Percentiles rank a stretch among this genome's conserved stretches.
Evolutionary conservation across 2,113 vertebrate species (phyloP).

Genomic region (Sakesphorus luctuosus): DNA sequence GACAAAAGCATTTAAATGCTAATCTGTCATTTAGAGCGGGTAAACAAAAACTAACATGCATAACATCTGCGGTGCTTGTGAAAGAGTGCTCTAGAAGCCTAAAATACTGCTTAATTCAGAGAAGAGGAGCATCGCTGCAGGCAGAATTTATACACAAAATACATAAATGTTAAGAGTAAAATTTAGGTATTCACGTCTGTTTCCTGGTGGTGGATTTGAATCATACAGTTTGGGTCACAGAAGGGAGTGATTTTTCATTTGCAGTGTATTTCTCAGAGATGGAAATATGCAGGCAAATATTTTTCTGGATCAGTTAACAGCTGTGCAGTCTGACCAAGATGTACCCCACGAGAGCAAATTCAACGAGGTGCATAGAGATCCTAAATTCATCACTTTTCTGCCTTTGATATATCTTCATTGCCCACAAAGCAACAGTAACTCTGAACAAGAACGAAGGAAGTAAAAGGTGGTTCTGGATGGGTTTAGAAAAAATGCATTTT

Average conservation of each 20-base stretch:
- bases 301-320: neutral
- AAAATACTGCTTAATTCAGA: slow-evolving; percentile 22
- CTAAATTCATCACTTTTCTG: neutral
- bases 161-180: neutral
- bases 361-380: accelerated
- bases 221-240: neutral
- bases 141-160: neutral
- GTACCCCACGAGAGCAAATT: neutral
- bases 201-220: neutral
- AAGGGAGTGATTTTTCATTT: neutral
- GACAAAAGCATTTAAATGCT: slow-evolving; percentile 63
- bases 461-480: neutral
- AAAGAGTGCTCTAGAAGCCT: neutral
- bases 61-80: slow-evolving; percentile 12
- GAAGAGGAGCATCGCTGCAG: neutral
- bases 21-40: slow-evolving; percentile 61
- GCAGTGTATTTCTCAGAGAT: neutral
- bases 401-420: neutral
- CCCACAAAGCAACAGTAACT: neutral
- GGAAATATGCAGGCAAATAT: neutral
- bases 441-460: neutral
- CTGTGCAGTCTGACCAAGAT: neutral
- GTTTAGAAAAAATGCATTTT: neutral
- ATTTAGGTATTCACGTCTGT: neutral
- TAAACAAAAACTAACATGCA: slow-evolving; percentile 43